These are phyloP conservation scores for Phoenicopterus ruber DNA, from an alignment of 2,113 vertebrate genomes.

Conservation along the genomic window DNA sequence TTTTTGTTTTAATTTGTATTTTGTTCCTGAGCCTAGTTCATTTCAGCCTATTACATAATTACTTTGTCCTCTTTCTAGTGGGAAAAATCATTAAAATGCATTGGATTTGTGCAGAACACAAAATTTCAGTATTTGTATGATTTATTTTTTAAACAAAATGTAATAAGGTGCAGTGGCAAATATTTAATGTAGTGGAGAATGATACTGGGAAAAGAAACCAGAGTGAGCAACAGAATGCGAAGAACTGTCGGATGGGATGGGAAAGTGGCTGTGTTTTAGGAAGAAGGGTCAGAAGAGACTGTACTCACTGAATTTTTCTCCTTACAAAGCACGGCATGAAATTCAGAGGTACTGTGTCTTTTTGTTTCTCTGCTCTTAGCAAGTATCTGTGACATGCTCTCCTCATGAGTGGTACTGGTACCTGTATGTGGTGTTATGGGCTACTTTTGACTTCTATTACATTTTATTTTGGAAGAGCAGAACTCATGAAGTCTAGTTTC, in stretches of 20 bases:
- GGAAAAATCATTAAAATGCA: not conserved
- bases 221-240: not conserved
- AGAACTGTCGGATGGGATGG: not conserved
- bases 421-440: not conserved
- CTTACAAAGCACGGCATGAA: not conserved
- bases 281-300: not conserved
- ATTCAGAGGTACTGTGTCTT: not conserved
- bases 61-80: not conserved
- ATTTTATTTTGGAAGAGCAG: not conserved
- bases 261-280: not conserved
- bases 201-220: not conserved
- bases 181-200: not conserved
- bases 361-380: not conserved
- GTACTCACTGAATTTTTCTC: not conserved
- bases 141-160: not conserved
- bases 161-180: not conserved
- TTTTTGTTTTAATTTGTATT: not conserved
- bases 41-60: slow-evolving; percentile 40
- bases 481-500: not conserved
- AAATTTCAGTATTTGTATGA: not conserved
- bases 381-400: not conserved
- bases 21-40: slow-evolving; percentile 24
- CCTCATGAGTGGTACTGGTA: not conserved
- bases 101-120: not conserved
- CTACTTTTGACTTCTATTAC: not conserved